Conservation (phyloP, 2,113 vertebrate species). For the Cnemophilus loriae region DNA sequence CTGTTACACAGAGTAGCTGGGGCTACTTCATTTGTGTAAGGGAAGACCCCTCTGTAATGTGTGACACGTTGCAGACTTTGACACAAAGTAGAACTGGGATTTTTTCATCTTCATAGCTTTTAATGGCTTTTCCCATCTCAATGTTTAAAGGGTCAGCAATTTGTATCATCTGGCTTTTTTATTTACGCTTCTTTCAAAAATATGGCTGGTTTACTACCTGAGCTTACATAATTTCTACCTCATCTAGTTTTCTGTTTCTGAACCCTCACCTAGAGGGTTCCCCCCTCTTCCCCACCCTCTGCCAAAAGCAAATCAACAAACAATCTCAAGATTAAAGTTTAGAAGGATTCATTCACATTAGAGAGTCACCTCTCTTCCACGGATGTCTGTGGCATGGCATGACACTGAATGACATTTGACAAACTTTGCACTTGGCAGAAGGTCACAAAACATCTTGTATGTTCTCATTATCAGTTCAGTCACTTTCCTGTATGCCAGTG, state of each 20-base stretch:
- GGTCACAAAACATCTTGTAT: not conserved
- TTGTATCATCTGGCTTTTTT: not conserved
- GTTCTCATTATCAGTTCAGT: not conserved
- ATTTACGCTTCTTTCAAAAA: not conserved
- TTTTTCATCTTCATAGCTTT: not conserved
- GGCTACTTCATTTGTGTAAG: not conserved
- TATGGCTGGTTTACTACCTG: not conserved
- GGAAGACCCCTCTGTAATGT: not conserved
- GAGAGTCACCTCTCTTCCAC: not conserved
- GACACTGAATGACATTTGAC: not conserved
- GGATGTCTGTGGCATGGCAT: not conserved
- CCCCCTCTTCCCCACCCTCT: accelerated
- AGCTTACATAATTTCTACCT: not conserved
- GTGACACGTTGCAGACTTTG: not conserved
- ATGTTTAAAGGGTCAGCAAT: not conserved
- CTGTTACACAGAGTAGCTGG: not conserved
- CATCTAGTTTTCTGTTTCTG: not conserved
- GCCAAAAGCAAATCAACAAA: not conserved
- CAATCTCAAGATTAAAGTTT: not conserved
- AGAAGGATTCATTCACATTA: not conserved
- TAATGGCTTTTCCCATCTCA: not conserved
- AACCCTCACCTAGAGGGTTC: too few species aligned
- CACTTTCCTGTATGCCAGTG: not conserved
- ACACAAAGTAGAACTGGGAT: not conserved
- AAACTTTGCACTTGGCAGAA: not conserved